A percentile compares a stretch with the other conserved stretches of the same genome.
These are phyloP conservation scores for Eremobia ochroleuca DNA, from an alignment of 2,888 invertebrate genomes.

Conservation along the genomic window DNA sequence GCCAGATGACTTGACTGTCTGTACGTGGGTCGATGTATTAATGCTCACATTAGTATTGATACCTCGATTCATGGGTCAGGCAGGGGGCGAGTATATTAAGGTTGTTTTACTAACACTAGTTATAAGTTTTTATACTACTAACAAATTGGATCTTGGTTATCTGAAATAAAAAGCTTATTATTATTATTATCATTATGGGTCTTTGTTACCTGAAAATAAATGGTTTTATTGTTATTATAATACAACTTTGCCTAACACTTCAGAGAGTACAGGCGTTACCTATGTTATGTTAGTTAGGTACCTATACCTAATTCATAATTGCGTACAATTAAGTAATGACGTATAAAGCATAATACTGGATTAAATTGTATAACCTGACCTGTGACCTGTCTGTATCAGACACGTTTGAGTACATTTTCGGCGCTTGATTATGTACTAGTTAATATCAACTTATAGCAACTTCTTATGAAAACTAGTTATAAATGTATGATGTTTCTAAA, in stretches of 20 bases:
- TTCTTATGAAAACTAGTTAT: neutral
- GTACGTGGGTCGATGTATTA: too few species aligned
- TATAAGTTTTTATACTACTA: too few species aligned
- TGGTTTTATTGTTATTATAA: too few species aligned
- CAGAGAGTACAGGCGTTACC: neutral
- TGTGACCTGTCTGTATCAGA: conserved; percentile 44
- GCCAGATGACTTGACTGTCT: too few species aligned
- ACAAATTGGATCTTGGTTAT: too few species aligned
- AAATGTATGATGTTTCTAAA: neutral
- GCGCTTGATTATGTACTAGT: conserved; percentile 1
- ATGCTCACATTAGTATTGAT: too few species aligned
- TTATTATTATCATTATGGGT: too few species aligned
- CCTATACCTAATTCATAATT: conserved; percentile 5
- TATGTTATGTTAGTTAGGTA: neutral
- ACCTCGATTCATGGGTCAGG: too few species aligned
- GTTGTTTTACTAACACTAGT: too few species aligned
- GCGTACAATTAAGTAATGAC: conserved; percentile 20
- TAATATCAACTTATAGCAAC: neutral
- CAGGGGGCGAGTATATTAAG: too few species aligned
- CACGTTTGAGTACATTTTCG: conserved; percentile 29
- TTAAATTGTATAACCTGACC: conserved; percentile 36
- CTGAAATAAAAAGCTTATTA: too few species aligned
- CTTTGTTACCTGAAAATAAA: too few species aligned
- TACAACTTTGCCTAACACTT: neutral
- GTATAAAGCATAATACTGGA: conserved; percentile 20